Percentiles rank a stretch among this genome's conserved stretches.
These are phyloP conservation scores for Bombus sibiricus DNA, from an alignment of 1,140 invertebrate genomes.

Conservation along the genomic window DNA sequence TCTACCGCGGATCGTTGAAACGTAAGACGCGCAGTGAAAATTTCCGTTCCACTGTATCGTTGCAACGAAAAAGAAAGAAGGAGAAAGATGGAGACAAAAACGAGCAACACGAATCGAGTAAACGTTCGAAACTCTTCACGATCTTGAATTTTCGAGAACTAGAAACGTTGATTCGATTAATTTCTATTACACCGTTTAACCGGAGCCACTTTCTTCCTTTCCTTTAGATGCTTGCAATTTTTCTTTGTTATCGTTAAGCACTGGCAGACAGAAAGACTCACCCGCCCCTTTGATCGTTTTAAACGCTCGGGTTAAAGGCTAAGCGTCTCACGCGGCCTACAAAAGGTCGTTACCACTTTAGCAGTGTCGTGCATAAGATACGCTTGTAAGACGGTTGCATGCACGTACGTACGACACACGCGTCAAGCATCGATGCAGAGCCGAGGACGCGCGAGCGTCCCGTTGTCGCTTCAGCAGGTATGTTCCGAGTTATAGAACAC, in stretches of 20 bases:
- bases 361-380: constrained; percentile 10
- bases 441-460: neutral
- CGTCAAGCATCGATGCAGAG: neutral
- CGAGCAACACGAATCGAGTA: neutral
- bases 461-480: constrained; percentile 28
- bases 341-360: constrained; percentile 51
- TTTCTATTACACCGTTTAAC: neutral
- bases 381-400: neutral
- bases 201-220: too few species aligned
- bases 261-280: constrained; percentile 9
- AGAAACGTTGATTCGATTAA: neutral
- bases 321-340: constrained; percentile 49
- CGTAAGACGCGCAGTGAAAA: neutral
- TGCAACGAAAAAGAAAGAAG: too few species aligned
- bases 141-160: neutral
- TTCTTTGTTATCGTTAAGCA: constrained; percentile 13
- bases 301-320: constrained; percentile 51
- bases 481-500: constrained; percentile 29
- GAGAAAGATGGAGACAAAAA: neutral
- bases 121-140: neutral
- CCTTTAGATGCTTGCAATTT: neutral
- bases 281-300: constrained; percentile 38
- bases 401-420: neutral
- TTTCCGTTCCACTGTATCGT: neutral
- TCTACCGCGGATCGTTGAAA: constrained; percentile 7